Evolutionary conservation across 2,113 vertebrate species (phyloP), one percentile per base, ranked within the genome.

Genomic region (Rhodinocichla rosea): DNA sequence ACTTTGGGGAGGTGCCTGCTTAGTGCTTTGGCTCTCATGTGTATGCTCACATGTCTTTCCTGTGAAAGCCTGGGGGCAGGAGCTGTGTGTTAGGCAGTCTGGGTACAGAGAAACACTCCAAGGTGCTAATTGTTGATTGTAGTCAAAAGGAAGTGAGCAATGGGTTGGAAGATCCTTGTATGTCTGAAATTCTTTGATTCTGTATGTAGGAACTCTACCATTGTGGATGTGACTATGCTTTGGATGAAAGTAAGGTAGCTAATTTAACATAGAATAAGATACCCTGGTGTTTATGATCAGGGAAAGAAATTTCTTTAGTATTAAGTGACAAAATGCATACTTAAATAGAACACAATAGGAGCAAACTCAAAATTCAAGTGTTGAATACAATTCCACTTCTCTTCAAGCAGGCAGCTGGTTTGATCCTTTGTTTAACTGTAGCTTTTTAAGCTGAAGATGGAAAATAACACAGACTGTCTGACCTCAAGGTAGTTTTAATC

Each of bases 151-250:
- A 71, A 59, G 32, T 19, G 23, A 76, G 10, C 10, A 15, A 22
- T 49, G 16, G 23, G 7, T 33, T 44, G 59, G 37, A 70, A 57
- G 53, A 71, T 53, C 11, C 16, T 20, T 15, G 4, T 53, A 16
- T 32, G 21, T 40, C 11, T 63, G 40, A 49, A 79, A 4, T 18
- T 11, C 40, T 89, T 53, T 64, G 60, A 28, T 40, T 70, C 23
- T 2, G 0, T 59, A 5, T 40, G 4, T 30, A 59, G 42, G 19
- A 90, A 20, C 5, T 37, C 28, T 42, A 0, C 15, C 20, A 11
- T 17, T 76, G 28, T 30, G 21, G 24, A 33, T 68, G 35, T 23
- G 21, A 49, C 13, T 87, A 8, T 28, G 11, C 39, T 83, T 87
- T 49, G 22, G 50, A 13, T 90, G 26, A 78, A 73, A 45, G 40